These are phyloP conservation scores for Phyllotreta striolata DNA, from an alignment of 2,888 invertebrate species.

Conservation along the genomic window DNA sequence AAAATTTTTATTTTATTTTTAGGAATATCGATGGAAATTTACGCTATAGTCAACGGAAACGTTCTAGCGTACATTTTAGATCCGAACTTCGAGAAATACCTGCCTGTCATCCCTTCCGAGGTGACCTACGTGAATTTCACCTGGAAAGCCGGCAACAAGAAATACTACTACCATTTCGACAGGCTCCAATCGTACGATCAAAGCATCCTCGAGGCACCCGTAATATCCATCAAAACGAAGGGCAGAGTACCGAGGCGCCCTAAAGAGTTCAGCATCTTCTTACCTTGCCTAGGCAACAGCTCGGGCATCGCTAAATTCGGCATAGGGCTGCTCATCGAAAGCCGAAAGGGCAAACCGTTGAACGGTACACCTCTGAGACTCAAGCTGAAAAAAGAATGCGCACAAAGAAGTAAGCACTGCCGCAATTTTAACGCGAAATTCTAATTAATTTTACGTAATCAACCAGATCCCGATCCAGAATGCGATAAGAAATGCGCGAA, in stretches of 20 bases:
- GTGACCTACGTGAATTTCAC: conserved; percentile 91
- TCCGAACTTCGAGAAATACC: conserved; percentile 87
- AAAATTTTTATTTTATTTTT: conserved; percentile 41
- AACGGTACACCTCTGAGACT: conserved; percentile 88
- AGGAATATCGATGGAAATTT: conserved; percentile 89
- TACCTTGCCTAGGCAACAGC: conserved; percentile 87
- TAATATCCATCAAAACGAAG: conserved; percentile 84
- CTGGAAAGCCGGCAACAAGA: conserved; percentile 83
- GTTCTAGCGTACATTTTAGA: conserved; percentile 87
- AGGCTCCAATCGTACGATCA: conserved; percentile 84
- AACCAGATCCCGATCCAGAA: conserved; percentile 83
- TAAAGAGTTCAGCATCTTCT: conserved; percentile 88
- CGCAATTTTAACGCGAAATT: not conserved
- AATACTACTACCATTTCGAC: conserved; percentile 88
- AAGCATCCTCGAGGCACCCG: conserved; percentile 84
- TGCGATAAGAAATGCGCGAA: conserved; percentile 88
- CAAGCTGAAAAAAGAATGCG: conserved; percentile 91
- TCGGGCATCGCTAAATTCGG: conserved; percentile 89
- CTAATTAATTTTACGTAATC: conserved; percentile 54
- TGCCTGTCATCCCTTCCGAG: conserved; percentile 92
- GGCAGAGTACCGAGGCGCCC: conserved; percentile 86
- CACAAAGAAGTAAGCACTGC: conserved; percentile 76
- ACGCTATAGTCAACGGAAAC: conserved; percentile 86
- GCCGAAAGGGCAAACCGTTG: conserved; percentile 78
- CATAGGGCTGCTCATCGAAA: conserved; percentile 85